These are phyloP conservation scores for Anagrus nilaparvatae DNA, from an alignment of 1,140 invertebrate genomes.

Conservation along the genomic window DNA sequence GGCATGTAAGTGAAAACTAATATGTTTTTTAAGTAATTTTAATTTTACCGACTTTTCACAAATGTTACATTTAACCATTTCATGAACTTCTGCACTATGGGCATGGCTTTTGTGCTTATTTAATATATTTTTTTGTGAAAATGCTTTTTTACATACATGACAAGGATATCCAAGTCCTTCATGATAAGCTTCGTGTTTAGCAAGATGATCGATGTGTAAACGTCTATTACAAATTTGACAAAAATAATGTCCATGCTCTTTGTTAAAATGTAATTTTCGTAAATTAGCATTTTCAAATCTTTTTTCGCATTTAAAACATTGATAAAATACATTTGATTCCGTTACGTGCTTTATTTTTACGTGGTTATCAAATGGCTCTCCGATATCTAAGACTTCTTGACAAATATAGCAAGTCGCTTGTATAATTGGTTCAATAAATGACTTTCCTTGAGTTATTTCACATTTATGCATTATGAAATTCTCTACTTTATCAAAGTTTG, in stretches of 20 bases:
- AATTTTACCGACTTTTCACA: slow-evolving; percentile 18
- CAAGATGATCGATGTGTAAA: slow-evolving; percentile 15
- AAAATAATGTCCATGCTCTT: slow-evolving; percentile 14
- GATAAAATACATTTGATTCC: slow-evolving; percentile 12
- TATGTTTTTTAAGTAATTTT: slow-evolving; percentile 14
- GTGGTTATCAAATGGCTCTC: slow-evolving; percentile 25
- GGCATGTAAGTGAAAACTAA: slow-evolving; percentile 13
- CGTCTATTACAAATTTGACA: slow-evolving; percentile 25
- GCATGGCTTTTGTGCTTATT: slow-evolving; percentile 14
- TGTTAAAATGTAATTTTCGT: slow-evolving; percentile 20
- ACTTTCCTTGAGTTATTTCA: slow-evolving; percentile 8
- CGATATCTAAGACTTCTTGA: slow-evolving; percentile 1
- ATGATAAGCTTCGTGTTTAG: slow-evolving; percentile 29
- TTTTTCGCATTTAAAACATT: slow-evolving; percentile 26
- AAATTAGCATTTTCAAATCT: slow-evolving; percentile 17
- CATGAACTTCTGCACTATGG: slow-evolving; percentile 8
- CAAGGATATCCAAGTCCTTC: slow-evolving; percentile 32
- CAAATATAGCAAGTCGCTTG: slow-evolving; percentile 21
- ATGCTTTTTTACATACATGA: slow-evolving; percentile 30
- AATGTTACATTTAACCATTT: slow-evolving; percentile 16
- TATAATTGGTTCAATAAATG: slow-evolving; percentile 18
- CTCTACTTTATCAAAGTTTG: slow-evolving; percentile 13
- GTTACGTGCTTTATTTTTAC: slow-evolving; percentile 20
- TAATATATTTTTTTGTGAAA: slow-evolving; percentile 12
- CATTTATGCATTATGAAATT: slow-evolving; percentile 24